Conservation (phyloP, 2,888 invertebrate genomes). For the Tipula helvola region DNA sequence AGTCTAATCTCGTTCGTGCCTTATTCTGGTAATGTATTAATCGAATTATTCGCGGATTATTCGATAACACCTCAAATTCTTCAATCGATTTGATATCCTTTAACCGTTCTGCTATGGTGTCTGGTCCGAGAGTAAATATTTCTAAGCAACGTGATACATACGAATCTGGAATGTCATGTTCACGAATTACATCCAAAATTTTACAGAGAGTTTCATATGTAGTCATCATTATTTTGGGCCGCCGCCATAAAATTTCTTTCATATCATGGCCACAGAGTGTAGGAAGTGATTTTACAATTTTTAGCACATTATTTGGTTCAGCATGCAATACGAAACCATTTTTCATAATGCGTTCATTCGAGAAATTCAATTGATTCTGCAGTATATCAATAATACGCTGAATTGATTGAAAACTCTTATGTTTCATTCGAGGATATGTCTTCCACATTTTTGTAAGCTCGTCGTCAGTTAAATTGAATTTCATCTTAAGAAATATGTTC, state of each 20-base stretch:
- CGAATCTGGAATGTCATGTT: slow-evolving; percentile 42
- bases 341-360: slow-evolving; percentile 39
- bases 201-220: slow-evolving; percentile 41
- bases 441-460: slow-evolving; percentile 30
- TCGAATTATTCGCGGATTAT: slow-evolving; percentile 45
- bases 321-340: slow-evolving; percentile 46
- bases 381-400: slow-evolving; percentile 43
- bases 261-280: slow-evolving; percentile 44
- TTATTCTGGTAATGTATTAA: slow-evolving; percentile 39
- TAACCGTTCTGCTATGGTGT: slow-evolving; percentile 45
- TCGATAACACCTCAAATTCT: slow-evolving; percentile 45
- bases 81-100: slow-evolving; percentile 42
- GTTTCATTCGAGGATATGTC: slow-evolving; percentile 28
- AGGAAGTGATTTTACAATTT: slow-evolving; percentile 42
- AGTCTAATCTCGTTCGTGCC: slow-evolving; percentile 38
- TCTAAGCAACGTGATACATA: slow-evolving; percentile 41
- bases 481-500: slow-evolving; percentile 30
- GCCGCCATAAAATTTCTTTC: slow-evolving; percentile 38
- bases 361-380: slow-evolving; percentile 42
- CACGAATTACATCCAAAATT: slow-evolving; percentile 43
- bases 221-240: slow-evolving; percentile 51
- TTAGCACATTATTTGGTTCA: slow-evolving; percentile 44
- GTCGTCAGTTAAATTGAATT: slow-evolving; percentile 31
- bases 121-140: slow-evolving; percentile 44
- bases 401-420: slow-evolving; percentile 39